phyloP scores from a whole-genome alignment of 2,888 invertebrate species.

The Aleiodes leptofemur region DNA sequence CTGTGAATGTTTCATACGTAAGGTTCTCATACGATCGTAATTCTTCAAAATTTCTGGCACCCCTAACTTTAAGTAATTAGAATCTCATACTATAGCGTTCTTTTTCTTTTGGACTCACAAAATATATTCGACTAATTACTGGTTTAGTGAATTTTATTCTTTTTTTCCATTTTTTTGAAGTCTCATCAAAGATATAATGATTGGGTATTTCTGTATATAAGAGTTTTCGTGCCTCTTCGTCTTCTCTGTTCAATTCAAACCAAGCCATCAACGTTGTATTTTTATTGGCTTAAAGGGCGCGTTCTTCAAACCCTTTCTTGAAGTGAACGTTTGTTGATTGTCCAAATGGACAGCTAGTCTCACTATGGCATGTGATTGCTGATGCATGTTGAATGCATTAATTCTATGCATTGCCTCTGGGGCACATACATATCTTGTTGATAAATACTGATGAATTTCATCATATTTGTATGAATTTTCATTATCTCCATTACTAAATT shows the following conservation, averaged over 20 bases:
- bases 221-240: constrained; percentile 32
- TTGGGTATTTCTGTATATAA: constrained; percentile 43
- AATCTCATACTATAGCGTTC: constrained; percentile 46
- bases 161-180: constrained; percentile 35
- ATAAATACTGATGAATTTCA: too few relatives aligned
- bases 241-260: constrained; percentile 42
- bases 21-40: constrained; percentile 25
- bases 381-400: too few relatives aligned
- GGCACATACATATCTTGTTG: too few relatives aligned
- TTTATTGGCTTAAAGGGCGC: too few relatives aligned
- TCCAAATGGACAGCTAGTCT: too few relatives aligned
- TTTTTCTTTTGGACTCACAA: constrained; percentile 43
- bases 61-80: constrained; percentile 19
- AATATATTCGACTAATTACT: constrained; percentile 47
- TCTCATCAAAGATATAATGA: constrained; percentile 41
- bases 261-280: not conserved
- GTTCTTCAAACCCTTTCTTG: too few relatives aligned
- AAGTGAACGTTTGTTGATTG: too few relatives aligned
- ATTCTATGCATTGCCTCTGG: too few relatives aligned
- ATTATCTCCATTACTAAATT: too few relatives aligned
- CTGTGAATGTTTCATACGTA: not conserved
- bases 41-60: constrained; percentile 22
- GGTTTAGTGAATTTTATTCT: constrained; percentile 40
- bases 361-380: too few relatives aligned
- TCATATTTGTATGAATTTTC: too few relatives aligned